Evolutionary conservation across 2,888 invertebrate genomes (phyloP).

Genomic region (Rotaria sp.): DNA sequence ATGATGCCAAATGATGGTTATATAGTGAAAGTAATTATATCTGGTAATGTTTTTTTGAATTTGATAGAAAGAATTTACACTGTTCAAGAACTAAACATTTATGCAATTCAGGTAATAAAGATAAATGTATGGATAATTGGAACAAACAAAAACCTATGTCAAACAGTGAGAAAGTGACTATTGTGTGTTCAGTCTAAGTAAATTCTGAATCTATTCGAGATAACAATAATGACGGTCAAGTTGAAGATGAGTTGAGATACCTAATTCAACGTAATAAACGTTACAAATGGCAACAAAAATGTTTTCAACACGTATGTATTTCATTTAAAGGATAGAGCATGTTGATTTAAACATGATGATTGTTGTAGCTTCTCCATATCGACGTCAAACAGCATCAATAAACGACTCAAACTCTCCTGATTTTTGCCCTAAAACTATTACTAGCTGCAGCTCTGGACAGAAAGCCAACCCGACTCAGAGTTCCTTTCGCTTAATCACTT

Average conservation of each 20-base stretch:
- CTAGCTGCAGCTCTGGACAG: too few species aligned
- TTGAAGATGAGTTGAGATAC: not conserved
- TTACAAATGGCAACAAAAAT: not conserved
- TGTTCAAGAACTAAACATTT: not conserved
- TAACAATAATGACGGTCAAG: not conserved
- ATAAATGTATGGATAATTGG: not conserved
- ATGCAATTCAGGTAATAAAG: not conserved
- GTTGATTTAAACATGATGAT: not conserved
- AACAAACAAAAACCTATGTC: not conserved
- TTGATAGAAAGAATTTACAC: not conserved
- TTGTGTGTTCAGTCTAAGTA: not conserved
- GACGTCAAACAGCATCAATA: not conserved
- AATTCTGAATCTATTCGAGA: not conserved
- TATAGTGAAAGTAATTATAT: not conserved
- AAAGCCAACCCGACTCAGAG: too few species aligned
- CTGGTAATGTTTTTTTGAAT: not conserved
- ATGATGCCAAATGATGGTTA: not conserved
- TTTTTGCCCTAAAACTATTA: too few species aligned
- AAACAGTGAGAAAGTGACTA: not conserved
- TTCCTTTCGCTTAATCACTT: too few species aligned
- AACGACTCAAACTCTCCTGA: not conserved
- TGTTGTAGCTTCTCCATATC: not conserved
- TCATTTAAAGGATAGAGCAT: not conserved
- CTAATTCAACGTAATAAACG: not conserved
- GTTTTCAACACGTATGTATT: not conserved